phyloP scores from a whole-genome alignment of 2,797 vertebrate genomes.

The Myotis myotis region DNA sequence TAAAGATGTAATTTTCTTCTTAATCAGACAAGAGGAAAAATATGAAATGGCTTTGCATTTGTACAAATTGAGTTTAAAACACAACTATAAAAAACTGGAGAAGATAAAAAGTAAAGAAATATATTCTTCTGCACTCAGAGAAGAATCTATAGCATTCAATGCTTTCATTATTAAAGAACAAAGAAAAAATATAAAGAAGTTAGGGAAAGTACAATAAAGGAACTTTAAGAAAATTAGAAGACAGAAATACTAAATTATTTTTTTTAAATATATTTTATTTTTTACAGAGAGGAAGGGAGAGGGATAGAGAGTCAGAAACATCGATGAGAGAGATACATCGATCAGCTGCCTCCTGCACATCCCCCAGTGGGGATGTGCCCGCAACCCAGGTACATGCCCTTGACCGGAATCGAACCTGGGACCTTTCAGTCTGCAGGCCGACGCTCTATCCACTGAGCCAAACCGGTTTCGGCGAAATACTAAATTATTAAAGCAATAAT shows the following conservation, averaged over 20 bases:
- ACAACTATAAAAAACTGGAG: not conserved
- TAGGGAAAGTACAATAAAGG: not conserved
- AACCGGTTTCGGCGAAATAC: too few relatives aligned
- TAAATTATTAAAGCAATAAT: not conserved
- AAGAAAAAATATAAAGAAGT: not conserved
- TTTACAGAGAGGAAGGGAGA: too few relatives aligned
- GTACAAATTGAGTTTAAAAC: not conserved
- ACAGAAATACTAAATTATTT: not conserved
- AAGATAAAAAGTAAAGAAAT: not conserved
- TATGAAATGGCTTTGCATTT: not conserved
- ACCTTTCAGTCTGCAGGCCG: too few relatives aligned
- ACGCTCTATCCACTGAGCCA: too few relatives aligned
- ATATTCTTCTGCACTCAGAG: not conserved
- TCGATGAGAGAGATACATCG: too few relatives aligned
- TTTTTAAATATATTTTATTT: too few relatives aligned
- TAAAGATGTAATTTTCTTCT: not conserved
- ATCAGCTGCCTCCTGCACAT: too few relatives aligned
- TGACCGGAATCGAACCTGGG: too few relatives aligned
- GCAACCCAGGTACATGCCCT: too few relatives aligned
- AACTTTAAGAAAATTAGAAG: not conserved
- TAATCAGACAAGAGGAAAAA: not conserved
- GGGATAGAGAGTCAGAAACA: too few relatives aligned
- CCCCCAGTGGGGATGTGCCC: too few relatives aligned
- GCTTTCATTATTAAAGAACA: conserved; percentile 26
- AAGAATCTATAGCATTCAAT: not conserved